phyloP scores from a whole-genome alignment of 30 jellyfish, hydroid and myxozoan genomes.

The Mastigias papua region DNA sequence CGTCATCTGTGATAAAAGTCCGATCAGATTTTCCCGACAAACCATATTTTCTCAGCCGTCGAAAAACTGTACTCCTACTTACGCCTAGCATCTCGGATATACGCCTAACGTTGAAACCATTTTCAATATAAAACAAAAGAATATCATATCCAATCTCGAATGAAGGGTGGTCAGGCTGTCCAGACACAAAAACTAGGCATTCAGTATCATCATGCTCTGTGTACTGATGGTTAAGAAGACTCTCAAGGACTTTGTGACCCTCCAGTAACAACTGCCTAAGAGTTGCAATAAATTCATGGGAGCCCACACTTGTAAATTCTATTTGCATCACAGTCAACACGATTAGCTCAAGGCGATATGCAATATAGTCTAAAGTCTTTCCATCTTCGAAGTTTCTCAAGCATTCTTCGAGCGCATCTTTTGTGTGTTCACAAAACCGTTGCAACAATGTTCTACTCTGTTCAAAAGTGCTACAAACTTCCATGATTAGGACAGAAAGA shows the following conservation, averaged over 20 bases:
- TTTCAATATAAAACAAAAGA: constrained; percentile 22
- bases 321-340: background rate
- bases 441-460: too few species aligned
- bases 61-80: constrained; percentile 44
- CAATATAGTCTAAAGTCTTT: too few species aligned
- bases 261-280: background rate
- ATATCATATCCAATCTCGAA: constrained; percentile 33
- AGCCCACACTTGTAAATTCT: background rate
- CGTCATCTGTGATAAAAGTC: constrained; percentile 15
- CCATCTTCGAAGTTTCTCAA: too few species aligned
- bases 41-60: constrained; percentile 28
- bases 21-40: constrained; percentile 37
- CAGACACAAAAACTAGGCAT: constrained; percentile 21
- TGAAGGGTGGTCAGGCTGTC: constrained; percentile 42
- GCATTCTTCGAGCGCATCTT: too few species aligned
- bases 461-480: too few species aligned
- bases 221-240: background rate
- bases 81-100: constrained; percentile 52
- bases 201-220: background rate
- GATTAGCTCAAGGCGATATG: background rate
- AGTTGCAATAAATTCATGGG: background rate
- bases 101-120: constrained; percentile 29
- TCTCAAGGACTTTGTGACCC: background rate
- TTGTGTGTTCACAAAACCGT: too few species aligned
- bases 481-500: too few species aligned